These are phyloP conservation scores for Rhinatrema bivittatum DNA, from an alignment of 2,797 vertebrate species.

Conservation along the genomic window DNA sequence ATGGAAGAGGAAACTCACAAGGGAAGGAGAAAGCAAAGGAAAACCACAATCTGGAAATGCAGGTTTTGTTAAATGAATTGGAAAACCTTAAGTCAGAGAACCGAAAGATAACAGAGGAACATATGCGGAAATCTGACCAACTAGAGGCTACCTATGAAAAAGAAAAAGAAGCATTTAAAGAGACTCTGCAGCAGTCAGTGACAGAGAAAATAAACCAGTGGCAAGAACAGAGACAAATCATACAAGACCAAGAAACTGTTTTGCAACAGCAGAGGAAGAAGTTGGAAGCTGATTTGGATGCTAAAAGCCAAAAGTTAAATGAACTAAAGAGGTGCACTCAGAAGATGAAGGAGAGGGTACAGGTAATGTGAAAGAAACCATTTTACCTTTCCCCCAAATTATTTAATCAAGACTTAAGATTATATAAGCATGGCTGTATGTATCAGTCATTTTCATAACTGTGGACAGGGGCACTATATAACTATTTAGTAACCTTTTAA, in stretches of 20 bases:
- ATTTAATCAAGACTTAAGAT: too few species aligned
- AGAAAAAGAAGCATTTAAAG: constrained; percentile 64
- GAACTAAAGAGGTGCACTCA: constrained; percentile 74
- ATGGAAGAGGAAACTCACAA: constrained; percentile 40
- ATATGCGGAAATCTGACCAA: constrained; percentile 43
- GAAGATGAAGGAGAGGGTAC: constrained; percentile 78
- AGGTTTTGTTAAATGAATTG: constrained; percentile 51
- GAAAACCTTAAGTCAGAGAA: constrained; percentile 50
- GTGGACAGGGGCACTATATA: too few species aligned
- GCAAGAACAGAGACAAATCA: constrained; percentile 74
- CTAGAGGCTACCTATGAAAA: constrained; percentile 51
- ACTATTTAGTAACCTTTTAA: too few species aligned
- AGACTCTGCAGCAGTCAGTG: constrained; percentile 60
- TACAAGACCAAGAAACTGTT: constrained; percentile 56
- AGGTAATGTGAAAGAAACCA: constrained; percentile 58
- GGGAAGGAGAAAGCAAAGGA: constrained; percentile 42
- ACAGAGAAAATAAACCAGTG: constrained; percentile 66
- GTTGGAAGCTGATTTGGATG: constrained; percentile 74
- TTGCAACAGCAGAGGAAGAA: constrained; percentile 75
- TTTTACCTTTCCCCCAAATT: accelerated
- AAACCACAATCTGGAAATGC: constrained; percentile 35
- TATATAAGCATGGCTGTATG: too few species aligned
- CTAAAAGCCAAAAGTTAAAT: constrained; percentile 67
- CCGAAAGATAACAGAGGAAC: constrained; percentile 36
- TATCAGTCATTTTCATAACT: too few species aligned